phyloP scores from a whole-genome alignment of 1,140 invertebrate genomes.

The Anthonomus grandis region DNA sequence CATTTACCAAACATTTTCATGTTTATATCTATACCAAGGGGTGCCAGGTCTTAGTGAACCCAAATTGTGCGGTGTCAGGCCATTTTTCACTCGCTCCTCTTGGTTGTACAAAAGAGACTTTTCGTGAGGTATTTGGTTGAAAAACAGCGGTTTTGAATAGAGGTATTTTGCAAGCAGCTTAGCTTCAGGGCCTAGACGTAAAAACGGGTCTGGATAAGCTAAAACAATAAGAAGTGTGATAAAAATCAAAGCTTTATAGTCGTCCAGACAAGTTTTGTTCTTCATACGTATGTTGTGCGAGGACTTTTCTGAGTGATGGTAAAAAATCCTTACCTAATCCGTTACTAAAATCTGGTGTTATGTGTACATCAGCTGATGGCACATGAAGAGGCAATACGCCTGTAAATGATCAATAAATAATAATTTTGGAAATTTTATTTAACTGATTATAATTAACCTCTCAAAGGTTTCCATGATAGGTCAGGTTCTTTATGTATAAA shows the following conservation, averaged over 20 bases:
- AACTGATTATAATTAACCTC: not conserved
- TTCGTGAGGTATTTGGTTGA: slow-evolving; percentile 61
- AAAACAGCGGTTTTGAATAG: slow-evolving; percentile 54
- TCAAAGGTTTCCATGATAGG: not conserved
- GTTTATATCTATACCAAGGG: slow-evolving; percentile 52
- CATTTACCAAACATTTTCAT: too few relatives aligned
- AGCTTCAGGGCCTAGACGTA: slow-evolving; percentile 37
- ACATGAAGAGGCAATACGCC: too few relatives aligned
- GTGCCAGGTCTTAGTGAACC: slow-evolving; percentile 58
- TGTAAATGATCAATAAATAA: not conserved
- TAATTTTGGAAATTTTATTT: not conserved
- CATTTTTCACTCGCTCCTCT: slow-evolving; percentile 55
- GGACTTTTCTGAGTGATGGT: too few relatives aligned
- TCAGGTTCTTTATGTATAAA: not conserved
- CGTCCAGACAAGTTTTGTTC: too few relatives aligned
- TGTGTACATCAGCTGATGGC: slow-evolving; percentile 22
- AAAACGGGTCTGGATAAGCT: slow-evolving; percentile 42
- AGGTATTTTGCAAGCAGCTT: slow-evolving; percentile 34
- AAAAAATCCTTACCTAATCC: slow-evolving; percentile 28
- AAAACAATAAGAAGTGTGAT: slow-evolving; percentile 24
- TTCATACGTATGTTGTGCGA: too few relatives aligned
- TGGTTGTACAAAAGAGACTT: slow-evolving; percentile 58
- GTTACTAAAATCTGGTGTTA: slow-evolving; percentile 36
- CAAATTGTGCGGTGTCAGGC: slow-evolving; percentile 55
- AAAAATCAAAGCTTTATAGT: slow-evolving; percentile 4